Evolutionary conservation across 2,888 invertebrate species (phyloP), one percentile per base, ranked within the genome.

Genomic region (Parapristionchus giblindavisi): DNA sequence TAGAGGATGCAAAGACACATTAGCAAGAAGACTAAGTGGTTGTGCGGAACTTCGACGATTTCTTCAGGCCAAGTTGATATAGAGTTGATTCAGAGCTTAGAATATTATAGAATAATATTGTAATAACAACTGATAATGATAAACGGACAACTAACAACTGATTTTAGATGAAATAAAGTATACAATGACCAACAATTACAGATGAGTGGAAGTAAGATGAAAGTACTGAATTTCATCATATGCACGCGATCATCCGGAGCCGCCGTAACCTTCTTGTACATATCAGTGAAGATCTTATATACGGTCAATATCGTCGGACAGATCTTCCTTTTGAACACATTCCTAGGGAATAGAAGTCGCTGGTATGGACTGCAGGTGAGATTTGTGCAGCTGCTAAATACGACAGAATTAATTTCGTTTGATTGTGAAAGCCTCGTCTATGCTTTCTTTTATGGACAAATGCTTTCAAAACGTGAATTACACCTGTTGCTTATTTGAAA

Each of bases 251-350:
- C 84, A 17, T 85, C 84, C 29, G 88, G 88, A 27, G 87, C 87
- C 21, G 85, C 88, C n/a, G 88, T 88, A 27, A 87, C 87, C 8
- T 87, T 84, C 75, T 78, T 85, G 24, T 85, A 85, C 77, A 83
- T 85, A 63, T 80, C 81, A 48, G 81, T 83, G n/a, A 78, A 79
- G 78, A 84, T 88, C 38, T 79, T 87, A 58, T 87, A 87, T 77
- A 86, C 88, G 6, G 83, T 88, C 56, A 88, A 88, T 77, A 84
- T 88, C 63, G 80, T 88, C 60, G 87, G 87, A 6, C 88, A 88
- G 77, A 88, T 88, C 32, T 84, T 88, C 75, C 77, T 88, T 70
- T 78, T 88, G 63, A 88, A 88, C 80, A 84, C 87, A 6, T 88
- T 88, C 76, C 84, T 88, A 6, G 88, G 88, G 34, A 86, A 84